Conservation (phyloP, 2,113 vertebrate genomes). For the Tautogolabrus adspersus region DNA sequence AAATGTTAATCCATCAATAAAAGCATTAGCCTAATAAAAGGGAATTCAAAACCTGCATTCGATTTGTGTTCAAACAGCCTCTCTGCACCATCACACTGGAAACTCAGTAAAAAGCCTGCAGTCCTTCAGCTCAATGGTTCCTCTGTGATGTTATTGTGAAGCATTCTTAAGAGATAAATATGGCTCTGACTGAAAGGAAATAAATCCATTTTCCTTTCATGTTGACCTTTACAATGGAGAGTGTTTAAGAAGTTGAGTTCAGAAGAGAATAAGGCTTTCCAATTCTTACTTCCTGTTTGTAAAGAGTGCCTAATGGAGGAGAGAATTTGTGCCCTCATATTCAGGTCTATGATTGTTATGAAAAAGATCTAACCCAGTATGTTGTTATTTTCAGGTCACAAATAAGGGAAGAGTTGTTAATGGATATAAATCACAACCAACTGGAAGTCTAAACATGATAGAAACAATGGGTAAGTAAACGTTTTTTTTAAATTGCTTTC, state of each 20-base stretch:
- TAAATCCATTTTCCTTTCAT: constrained; percentile 47
- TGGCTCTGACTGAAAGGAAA: constrained; percentile 26
- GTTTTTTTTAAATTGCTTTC: constrained; percentile 1
- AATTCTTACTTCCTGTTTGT: constrained; percentile 13
- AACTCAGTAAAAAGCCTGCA: constrained; percentile 17
- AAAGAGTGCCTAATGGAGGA: background rate
- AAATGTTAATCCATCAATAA: constrained; percentile 46
- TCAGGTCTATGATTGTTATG: background rate
- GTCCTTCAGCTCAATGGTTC: constrained; percentile 14
- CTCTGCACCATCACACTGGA: background rate
- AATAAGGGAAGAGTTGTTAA: constrained; percentile 31
- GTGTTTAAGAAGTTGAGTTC: constrained; percentile 19
- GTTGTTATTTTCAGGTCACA: constrained; percentile 71
- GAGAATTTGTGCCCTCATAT: background rate
- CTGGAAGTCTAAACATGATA: constrained; percentile 76
- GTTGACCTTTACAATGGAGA: constrained; percentile 38
- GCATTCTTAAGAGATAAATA: constrained; percentile 36
- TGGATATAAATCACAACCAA: constrained; percentile 20
- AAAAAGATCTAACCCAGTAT: constrained; percentile 4
- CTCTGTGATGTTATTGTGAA: constrained; percentile 15
- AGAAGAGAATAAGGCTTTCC: constrained; percentile 3
- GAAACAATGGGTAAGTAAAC: constrained; percentile 84
- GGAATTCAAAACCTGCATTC: constrained; percentile 10
- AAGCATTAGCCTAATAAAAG: constrained; percentile 42
- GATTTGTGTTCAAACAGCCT: constrained; percentile 7